phyloP scores from a whole-genome alignment of 2,888 invertebrate species.

The Eurytoma adleriae region DNA sequence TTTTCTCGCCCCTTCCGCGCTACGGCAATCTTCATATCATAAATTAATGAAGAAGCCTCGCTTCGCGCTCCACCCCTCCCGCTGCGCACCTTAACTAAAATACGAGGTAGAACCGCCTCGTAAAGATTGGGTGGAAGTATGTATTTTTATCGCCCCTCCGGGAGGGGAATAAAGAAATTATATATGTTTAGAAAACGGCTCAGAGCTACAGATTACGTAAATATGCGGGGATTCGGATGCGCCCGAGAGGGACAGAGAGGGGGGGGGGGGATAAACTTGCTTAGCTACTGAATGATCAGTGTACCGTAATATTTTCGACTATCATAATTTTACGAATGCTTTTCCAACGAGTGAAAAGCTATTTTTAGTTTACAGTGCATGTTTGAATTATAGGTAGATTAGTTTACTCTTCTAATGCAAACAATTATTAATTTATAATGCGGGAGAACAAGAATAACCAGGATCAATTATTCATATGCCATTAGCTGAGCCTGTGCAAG shows the following conservation, averaged over 20 bases:
- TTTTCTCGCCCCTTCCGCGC: background rate
- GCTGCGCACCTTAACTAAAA: conserved; percentile 13
- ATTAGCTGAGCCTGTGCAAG: too few species aligned
- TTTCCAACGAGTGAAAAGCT: background rate
- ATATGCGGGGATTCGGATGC: background rate
- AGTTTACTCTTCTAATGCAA: too few species aligned
- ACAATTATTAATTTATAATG: too few species aligned
- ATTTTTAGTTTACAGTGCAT: too few species aligned
- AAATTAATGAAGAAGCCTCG: conserved; percentile 39
- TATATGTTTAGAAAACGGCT: background rate
- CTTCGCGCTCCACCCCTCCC: background rate
- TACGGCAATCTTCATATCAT: conserved; percentile 38
- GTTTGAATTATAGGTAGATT: too few species aligned
- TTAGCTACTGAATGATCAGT: too few species aligned
- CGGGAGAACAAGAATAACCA: too few species aligned
- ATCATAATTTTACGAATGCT: background rate
- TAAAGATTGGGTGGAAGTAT: conserved; percentile 28
- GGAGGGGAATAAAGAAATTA: conserved; percentile 18
- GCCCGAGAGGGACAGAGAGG: background rate
- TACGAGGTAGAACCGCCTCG: conserved; percentile 12
- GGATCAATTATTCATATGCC: too few species aligned
- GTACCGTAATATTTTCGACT: too few species aligned
- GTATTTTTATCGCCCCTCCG: conserved; percentile 16
- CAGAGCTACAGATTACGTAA: conserved; percentile 13
- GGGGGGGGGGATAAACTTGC: background rate